These are phyloP conservation scores for Pseudomugil tenellus DNA, from an alignment of 2,797 vertebrate species.

Conservation along the genomic window DNA sequence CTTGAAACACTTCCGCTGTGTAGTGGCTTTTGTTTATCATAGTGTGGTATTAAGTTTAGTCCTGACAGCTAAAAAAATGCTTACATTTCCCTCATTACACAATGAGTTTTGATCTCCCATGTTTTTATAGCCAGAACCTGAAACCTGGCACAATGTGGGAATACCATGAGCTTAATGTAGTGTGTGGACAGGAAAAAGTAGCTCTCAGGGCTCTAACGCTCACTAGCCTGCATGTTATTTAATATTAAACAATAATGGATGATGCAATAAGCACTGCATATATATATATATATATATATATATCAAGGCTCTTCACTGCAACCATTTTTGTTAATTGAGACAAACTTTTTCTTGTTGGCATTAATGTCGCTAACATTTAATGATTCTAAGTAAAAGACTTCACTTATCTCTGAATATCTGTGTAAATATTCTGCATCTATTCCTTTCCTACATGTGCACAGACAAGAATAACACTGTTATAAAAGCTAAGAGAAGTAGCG, in stretches of 20 bases:
- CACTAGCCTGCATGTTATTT: background rate
- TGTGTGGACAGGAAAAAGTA: background rate
- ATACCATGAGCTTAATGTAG: background rate
- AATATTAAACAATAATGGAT: background rate
- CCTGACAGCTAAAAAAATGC: background rate
- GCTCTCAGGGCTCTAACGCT: background rate
- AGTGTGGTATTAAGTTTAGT: background rate
- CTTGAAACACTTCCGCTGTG: background rate
- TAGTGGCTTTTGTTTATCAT: slow-evolving; percentile 3
- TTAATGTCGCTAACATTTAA: no score
- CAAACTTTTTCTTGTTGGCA: no score
- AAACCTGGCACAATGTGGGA: background rate
- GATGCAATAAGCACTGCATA: no score
- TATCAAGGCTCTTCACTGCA: no score
- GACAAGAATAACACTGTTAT: no score
- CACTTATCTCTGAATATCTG: no score
- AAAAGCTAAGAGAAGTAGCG: no score
- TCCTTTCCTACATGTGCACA: no score
- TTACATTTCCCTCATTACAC: background rate
- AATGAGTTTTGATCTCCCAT: background rate
- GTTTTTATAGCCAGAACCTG: background rate
- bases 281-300: no score
- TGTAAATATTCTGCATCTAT: no score
- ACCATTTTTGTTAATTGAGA: no score
- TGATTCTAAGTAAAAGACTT: no score